Evolutionary conservation across 1,140 invertebrate species (phyloP).

Genomic region (Triops cancriformis): DNA sequence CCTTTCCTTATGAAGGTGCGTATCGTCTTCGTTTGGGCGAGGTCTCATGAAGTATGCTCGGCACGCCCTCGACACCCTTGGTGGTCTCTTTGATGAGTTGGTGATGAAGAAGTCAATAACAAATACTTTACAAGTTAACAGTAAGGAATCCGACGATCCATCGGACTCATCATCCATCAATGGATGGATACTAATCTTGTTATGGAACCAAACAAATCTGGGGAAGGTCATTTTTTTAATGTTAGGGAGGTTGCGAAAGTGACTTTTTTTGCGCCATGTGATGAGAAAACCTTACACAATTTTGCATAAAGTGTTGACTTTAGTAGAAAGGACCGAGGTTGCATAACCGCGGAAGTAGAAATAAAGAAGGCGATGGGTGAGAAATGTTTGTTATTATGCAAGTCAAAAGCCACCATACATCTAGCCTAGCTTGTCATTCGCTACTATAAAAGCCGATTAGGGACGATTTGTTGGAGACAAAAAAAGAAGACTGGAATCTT

Average conservation of each 20-base stretch:
- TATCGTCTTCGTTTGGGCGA: neutral
- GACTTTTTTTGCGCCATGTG: neutral
- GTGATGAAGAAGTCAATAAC: conserved; percentile 11
- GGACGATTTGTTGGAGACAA: neutral
- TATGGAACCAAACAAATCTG: neutral
- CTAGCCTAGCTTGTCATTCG: neutral
- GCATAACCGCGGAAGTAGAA: neutral
- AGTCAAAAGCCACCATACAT: neutral
- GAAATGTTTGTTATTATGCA: conserved; percentile 6
- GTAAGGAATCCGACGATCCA: neutral
- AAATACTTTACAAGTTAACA: neutral
- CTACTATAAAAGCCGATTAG: conserved; percentile 10
- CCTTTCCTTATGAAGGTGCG: neutral
- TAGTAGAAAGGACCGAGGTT: neutral
- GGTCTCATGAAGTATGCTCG: conserved; percentile 1
- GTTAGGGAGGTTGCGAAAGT: neutral
- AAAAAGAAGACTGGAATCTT: neutral
- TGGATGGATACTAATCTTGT: neutral
- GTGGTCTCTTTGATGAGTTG: conserved; percentile 7
- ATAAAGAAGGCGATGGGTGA: neutral
- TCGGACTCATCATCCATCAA: neutral
- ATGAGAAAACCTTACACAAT: neutral
- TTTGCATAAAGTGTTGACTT: conserved; percentile 2
- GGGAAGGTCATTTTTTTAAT: neutral
- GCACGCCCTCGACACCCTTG: neutral